phyloP scores from a whole-genome alignment of 92 coral and sea anemone genomes.

The Anthopleura xanthogrammica region DNA sequence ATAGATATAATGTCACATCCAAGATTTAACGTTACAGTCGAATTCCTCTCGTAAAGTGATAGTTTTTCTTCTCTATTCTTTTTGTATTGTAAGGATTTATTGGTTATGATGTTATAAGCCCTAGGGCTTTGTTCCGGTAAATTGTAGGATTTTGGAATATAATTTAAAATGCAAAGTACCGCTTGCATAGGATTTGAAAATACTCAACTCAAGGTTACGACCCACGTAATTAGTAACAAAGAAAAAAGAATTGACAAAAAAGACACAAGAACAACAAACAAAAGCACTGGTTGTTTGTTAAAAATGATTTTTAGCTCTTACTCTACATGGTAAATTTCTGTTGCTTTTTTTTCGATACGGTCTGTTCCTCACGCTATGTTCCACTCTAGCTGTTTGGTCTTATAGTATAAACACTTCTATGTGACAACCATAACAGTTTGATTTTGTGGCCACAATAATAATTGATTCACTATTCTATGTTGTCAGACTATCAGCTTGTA shows the following conservation, averaged over 20 bases:
- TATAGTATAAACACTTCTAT: not conserved
- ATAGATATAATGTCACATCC: no score
- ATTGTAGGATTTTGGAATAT: not conserved
- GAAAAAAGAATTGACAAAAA: not conserved
- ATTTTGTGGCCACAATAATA: not conserved
- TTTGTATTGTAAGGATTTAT: not conserved
- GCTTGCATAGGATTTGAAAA: not conserved
- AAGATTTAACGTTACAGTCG: no score
- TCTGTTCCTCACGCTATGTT: not conserved
- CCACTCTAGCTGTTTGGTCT: not conserved
- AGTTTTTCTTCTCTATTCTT: not conserved
- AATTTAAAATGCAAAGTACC: slow-evolving; percentile 12
- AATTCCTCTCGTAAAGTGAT: no score
- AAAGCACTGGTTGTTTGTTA: not conserved
- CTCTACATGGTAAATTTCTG: no score
- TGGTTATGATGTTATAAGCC: no score
- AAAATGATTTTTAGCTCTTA: not conserved
- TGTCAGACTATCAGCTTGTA: not conserved
- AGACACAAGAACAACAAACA: not conserved
- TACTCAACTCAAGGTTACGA: not conserved
- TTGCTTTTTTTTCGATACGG: not conserved
- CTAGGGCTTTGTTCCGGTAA: not conserved
- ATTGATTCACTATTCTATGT: not conserved
- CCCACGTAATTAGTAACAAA: not conserved
- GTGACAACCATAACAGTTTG: slow-evolving; percentile 5